Conservation (phyloP, 2,888 invertebrate species). For the Trichogramma dendrolimi region DNA sequence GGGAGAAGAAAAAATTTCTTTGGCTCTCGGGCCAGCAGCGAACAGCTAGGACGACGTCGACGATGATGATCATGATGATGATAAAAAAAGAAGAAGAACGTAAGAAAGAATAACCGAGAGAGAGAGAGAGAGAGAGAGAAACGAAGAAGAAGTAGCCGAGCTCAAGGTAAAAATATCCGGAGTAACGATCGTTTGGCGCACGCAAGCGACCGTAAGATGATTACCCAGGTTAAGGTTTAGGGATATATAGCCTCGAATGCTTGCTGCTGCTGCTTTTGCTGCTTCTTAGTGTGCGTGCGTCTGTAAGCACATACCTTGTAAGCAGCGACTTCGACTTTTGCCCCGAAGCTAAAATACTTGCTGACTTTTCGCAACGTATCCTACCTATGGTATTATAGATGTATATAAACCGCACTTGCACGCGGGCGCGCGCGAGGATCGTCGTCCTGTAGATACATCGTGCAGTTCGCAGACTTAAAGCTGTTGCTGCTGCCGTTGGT, state of each 20-base stretch:
- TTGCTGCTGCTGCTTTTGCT: conserved; percentile 27
- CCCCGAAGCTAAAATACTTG: conserved; percentile 13
- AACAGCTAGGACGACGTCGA: conserved; percentile 7
- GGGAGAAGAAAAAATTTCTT: conserved; percentile 25
- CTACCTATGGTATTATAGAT: background rate
- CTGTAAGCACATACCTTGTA: background rate
- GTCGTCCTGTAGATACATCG: too few species aligned
- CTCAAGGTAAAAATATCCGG: conserved; percentile 9
- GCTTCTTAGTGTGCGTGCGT: background rate
- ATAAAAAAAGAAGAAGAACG: conserved; percentile 4
- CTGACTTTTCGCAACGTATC: conserved; percentile 20
- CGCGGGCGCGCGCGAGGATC: too few species aligned
- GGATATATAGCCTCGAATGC: conserved; percentile 30
- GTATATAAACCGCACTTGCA: too few species aligned
- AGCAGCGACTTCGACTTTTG: conserved; percentile 3
- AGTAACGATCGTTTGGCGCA: conserved; percentile 42
- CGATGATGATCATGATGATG: background rate
- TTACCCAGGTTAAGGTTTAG: conserved; percentile 39
- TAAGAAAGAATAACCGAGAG: conserved; percentile 1
- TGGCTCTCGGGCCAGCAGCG: conserved; percentile 1
- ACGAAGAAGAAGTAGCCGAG: background rate
- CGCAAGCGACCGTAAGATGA: conserved; percentile 48
- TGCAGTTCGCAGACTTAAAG: too few species aligned
- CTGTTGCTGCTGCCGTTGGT: too few species aligned
- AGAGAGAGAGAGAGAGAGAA: conserved; percentile 10